These are phyloP conservation scores for Sebastes vulpes DNA, from an alignment of 2,797 vertebrate species.

Conservation along the genomic window DNA sequence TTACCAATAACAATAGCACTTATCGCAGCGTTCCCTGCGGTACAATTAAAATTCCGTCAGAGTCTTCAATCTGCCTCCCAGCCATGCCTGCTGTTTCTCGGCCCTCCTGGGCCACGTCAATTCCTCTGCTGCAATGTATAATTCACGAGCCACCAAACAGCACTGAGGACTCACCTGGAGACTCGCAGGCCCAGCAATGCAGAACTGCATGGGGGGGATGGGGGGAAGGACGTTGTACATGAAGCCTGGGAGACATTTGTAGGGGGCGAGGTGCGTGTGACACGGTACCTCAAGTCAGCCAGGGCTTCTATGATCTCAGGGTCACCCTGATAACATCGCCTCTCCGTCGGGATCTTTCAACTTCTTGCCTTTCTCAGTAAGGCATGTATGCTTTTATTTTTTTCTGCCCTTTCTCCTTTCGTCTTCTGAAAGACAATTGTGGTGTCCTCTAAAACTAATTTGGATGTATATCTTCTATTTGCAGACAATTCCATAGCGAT, in stretches of 20 bases:
- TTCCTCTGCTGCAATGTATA: constrained; percentile 85
- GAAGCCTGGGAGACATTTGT: constrained; percentile 69
- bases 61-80: constrained; percentile 86
- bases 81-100: constrained; percentile 86
- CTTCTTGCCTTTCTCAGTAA: constrained; percentile 45
- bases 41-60: constrained; percentile 88
- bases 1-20: constrained; percentile 86
- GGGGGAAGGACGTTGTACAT: constrained; percentile 9
- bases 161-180: constrained; percentile 83
- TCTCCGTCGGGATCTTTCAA: constrained; percentile 46
- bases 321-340: constrained; percentile 65
- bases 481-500: constrained; percentile 86
- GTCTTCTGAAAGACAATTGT: constrained; percentile 81
- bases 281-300: constrained; percentile 58
- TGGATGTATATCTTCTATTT: constrained; percentile 90
- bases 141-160: constrained; percentile 85
- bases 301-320: constrained; percentile 59
- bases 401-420: constrained; percentile 69
- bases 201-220: constrained; percentile 40
- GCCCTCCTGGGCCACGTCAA: constrained; percentile 83
- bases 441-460: constrained; percentile 89
- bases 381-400: constrained; percentile 64
- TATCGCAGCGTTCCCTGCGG: constrained; percentile 80
- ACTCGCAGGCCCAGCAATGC: constrained; percentile 72
- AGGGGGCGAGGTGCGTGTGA: constrained; percentile 46